A percentile compares a stretch with the other conserved stretches of the same genome.
phyloP scores from a whole-genome alignment of 2,888 invertebrate species.

The Acanthosepion pharaonis region DNA sequence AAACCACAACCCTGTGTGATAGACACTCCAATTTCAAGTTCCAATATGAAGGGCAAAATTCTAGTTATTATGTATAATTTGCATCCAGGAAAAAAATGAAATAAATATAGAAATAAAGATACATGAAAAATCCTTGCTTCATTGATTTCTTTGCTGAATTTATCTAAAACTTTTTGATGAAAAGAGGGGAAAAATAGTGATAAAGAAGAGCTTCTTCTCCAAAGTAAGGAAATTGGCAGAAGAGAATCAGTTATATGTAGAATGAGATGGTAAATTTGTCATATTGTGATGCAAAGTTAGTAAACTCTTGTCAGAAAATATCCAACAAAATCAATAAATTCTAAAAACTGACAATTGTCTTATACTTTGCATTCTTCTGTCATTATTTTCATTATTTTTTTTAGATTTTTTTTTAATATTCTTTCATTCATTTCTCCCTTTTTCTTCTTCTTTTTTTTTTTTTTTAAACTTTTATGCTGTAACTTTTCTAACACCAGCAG shows the following conservation, averaged over 20 bases:
- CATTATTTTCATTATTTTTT: background rate
- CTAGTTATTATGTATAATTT: constrained; percentile 33
- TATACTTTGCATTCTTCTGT: background rate
- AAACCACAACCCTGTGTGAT: background rate
- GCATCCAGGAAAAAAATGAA: background rate
- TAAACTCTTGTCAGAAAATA: constrained; percentile 8
- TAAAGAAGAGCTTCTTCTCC: background rate
- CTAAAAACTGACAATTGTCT: constrained; percentile 23
- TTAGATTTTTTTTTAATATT: background rate
- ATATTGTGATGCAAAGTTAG: constrained; percentile 33
- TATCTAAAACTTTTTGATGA: background rate
- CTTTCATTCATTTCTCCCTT: background rate
- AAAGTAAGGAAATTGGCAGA: constrained; percentile 24
- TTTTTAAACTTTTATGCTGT: background rate
- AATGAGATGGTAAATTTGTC: constrained; percentile 33
- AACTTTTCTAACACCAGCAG: constrained; percentile 18
- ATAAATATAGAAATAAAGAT: background rate
- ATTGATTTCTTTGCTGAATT: background rate
- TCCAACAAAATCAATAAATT: background rate
- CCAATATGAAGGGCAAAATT: constrained; percentile 21
- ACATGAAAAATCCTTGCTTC: background rate
- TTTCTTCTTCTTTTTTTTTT: background rate
- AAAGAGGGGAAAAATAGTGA: background rate
- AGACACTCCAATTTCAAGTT: constrained; percentile 8
- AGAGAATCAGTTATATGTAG: background rate